These are phyloP conservation scores for Acanthurus lineatus DNA, from an alignment of 2,797 vertebrate species.

Conservation along the genomic window DNA sequence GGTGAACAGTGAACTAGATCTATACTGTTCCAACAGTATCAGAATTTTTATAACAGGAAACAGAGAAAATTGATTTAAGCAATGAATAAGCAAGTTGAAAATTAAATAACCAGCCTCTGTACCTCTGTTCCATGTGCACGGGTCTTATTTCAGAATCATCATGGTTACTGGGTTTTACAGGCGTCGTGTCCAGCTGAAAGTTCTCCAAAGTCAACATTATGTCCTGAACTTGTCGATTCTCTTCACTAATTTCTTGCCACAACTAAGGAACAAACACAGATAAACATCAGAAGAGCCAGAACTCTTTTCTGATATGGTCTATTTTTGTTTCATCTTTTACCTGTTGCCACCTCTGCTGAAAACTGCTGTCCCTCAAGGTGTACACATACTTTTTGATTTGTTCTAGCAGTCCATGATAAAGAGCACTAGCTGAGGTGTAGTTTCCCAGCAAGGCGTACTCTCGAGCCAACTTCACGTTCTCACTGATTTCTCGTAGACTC, in stretches of 20 bases:
- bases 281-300: not conserved
- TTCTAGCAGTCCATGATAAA: constrained; percentile 95
- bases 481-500: constrained; percentile 96
- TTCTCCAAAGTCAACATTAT: constrained; percentile 95
- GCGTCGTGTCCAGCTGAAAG: constrained; percentile 90
- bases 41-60: too few species aligned
- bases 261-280: constrained; percentile 82
- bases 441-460: constrained; percentile 97
- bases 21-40: too few species aligned
- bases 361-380: constrained; percentile 88
- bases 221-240: constrained; percentile 94
- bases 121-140: constrained; percentile 92
- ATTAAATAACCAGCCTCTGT: constrained; percentile 22
- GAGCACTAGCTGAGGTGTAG: constrained; percentile 95
- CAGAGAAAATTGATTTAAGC: not conserved
- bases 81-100: not conserved
- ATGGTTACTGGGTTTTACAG: constrained; percentile 88
- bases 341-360: constrained; percentile 97
- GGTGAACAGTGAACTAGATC: not conserved
- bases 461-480: constrained; percentile 96
- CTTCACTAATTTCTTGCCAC: constrained; percentile 96
- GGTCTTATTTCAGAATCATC: constrained; percentile 90
- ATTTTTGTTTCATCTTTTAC: constrained; percentile 70
- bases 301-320: not conserved
- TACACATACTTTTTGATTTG: constrained; percentile 94